Evolutionary conservation across 2,113 vertebrate genomes (phyloP), one percentile per base, ranked within the genome.

Genomic region (Cebus imitator): DNA sequence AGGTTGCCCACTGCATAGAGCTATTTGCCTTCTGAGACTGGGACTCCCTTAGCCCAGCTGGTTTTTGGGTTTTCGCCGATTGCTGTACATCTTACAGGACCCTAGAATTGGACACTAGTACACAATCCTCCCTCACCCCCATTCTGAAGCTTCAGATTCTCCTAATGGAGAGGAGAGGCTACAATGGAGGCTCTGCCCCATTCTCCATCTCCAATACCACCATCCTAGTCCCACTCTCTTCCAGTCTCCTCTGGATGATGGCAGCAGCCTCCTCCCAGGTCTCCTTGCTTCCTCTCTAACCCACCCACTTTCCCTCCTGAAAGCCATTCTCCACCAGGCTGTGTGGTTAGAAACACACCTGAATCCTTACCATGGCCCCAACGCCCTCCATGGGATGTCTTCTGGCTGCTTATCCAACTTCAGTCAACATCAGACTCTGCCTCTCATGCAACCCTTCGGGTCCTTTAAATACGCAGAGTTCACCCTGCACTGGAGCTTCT

Each of bases 161-260:
- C 81, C 0, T 0, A 13, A 30, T 0, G 20, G 72, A 86, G 4
- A 68, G 20, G 4, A 52, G 14, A 27, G 25, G 8, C 13, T 20
- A 25, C 1, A 7, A 8, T 1, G 8, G 17, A 81, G 20, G 27
- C 35, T 8, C 50, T 20, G 20, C 4, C n/a, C 73, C 50, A 37
- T 20, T 32, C 37, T 83, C 43, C 6, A 18, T 25, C 48, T 25
- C 61, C 72, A 13, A 6, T 3, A 35, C 10, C 17, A 32, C 11
- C 8, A 10, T 8, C 43, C 7, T 3, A 18, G 20, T 80, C 17
- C 37, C 14, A 12, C 10, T 3, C 21, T 30, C 35, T 40, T 27
- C n/a, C 9, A 0, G 8, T 13, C 61, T 30, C 43, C 32, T 5
- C 32, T 6, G 23, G 10, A 40, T 16, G 10, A 8, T 0, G 9